Percentiles rank a stretch among this genome's conserved stretches.
Conservation (phyloP, 2,113 vertebrate genomes). For the Lagopus muta region DNA sequence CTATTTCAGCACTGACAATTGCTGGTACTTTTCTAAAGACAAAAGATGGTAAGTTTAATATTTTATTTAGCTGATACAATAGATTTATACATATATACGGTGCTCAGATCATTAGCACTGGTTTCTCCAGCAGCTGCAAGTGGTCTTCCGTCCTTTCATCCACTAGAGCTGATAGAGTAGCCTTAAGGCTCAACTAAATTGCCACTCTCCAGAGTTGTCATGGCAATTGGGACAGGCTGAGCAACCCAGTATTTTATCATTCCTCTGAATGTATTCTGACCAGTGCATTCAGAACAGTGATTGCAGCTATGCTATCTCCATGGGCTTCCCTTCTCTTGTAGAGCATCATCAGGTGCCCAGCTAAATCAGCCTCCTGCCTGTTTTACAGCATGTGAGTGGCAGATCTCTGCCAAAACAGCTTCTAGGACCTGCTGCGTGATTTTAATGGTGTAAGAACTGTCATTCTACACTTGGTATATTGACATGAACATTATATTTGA, state of each 20-base stretch:
- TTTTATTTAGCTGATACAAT: not conserved
- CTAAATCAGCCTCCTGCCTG: not conserved
- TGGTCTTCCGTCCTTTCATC: not conserved
- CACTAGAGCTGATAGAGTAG: constrained; percentile 7
- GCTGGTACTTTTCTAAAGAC: not conserved
- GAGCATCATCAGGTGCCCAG: not conserved
- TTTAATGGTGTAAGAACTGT: not conserved
- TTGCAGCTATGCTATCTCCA: constrained; percentile 23
- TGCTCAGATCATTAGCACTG: not conserved
- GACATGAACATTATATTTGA: not conserved
- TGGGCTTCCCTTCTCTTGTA: not conserved
- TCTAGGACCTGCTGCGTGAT: not conserved
- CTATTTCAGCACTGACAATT: not conserved
- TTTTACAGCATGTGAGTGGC: not conserved
- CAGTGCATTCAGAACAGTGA: fast-evolving
- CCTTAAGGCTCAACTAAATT: constrained; percentile 51
- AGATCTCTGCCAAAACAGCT: constrained; percentile 1
- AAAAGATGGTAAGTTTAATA: not conserved
- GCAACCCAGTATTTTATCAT: constrained; percentile 42
- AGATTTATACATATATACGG: not conserved
- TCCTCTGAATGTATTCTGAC: constrained; percentile 34
- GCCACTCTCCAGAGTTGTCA: constrained; percentile 32
- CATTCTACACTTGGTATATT: not conserved
- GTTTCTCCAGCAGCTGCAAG: not conserved
- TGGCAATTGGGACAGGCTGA: constrained; percentile 39